Evolutionary conservation across 1,140 invertebrate genomes (phyloP), one percentile per base, ranked within the genome.

Genomic region (Hypothenemus hampei): DNA sequence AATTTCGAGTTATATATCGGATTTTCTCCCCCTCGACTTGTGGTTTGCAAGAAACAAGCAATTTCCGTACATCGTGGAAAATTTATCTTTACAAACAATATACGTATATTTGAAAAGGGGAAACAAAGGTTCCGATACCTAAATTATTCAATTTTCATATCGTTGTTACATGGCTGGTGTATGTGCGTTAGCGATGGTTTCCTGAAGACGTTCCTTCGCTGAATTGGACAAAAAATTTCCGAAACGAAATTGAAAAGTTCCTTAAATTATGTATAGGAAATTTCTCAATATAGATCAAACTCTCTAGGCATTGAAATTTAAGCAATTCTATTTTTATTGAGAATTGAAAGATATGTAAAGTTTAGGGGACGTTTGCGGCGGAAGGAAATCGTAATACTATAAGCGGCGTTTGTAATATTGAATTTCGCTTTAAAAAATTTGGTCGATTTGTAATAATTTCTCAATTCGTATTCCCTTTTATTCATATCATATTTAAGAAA

Each of bases 191-290:
- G 15, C 3, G 50, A 16, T n/a, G n/a, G n/a, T n/a, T n/a, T 52
- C 35, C 19, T 21, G 40, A 54, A 46, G 52, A 36, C 43, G 36
- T 44, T 45, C 10, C 10, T 29, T 35, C 16, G 4, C 4, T 7
- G 39, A 31, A 31, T n/a, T n/a, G 26, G 3, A 13, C 11, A 15
- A 13, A 54, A 54, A 54, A 54, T 46, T 33, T 54, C 43, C 41
- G 35, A 48, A 48, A 56, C 53, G 33, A 37, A 48, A 56, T 56
- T 29, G 53, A 47, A 48, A 47, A 56, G 44, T 56, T 56, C 43
- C 24, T 20, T 40, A 48, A 56, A 56, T 56, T 56, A 48, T 56
- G 45, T 56, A 56, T 56, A 56, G 53, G 44, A 56, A 48, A 56
- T 48, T 56, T 55, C 36, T 20, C 35, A 47, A 56, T 56, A 56